Conservation (phyloP, 2,888 invertebrate genomes). For the Anaspis maculata region DNA sequence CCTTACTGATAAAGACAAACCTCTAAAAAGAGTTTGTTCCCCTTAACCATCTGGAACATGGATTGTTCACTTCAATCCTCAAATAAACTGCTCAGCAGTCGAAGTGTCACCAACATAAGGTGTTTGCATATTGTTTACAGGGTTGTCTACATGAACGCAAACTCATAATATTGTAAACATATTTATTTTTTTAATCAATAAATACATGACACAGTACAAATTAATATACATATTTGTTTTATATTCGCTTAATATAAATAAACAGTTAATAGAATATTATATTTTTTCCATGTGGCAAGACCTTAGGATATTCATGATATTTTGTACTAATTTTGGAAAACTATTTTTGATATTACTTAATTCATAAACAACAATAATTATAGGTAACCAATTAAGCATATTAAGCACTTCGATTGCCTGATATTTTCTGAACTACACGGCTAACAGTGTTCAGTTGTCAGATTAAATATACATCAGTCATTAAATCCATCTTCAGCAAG, state of each 20-base stretch:
- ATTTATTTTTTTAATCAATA: conserved; percentile 12
- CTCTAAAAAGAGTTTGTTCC: too few relatives aligned
- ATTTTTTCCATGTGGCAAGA: conserved; percentile 12
- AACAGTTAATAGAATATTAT: conserved; percentile 4
- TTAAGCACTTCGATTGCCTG: conserved; percentile 14
- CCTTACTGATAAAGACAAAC: too few relatives aligned
- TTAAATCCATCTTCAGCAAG: conserved; percentile 9
- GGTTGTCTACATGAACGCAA: too few relatives aligned
- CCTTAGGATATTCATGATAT: conserved; percentile 7
- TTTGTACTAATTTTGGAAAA: conserved; percentile 16
- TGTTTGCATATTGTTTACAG: too few relatives aligned
- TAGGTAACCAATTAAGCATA: conserved; percentile 7
- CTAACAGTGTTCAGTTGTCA: too few relatives aligned
- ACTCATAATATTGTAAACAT: conserved; percentile 16
- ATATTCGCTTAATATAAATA: conserved; percentile 4
- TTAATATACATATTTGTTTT: conserved; percentile 5
- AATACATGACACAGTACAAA: conserved; percentile 13
- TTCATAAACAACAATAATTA: conserved; percentile 10
- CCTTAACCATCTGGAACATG: too few relatives aligned
- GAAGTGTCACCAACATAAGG: too few relatives aligned
- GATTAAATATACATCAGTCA: conserved; percentile 4
- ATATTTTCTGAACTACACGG: conserved; percentile 5
- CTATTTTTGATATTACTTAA: conserved; percentile 3
- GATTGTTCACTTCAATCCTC: too few relatives aligned
- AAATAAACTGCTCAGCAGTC: too few relatives aligned